These are phyloP conservation scores for Plectrocnemia conspersa DNA, from an alignment of 1,140 invertebrate genomes.

Conservation along the genomic window DNA sequence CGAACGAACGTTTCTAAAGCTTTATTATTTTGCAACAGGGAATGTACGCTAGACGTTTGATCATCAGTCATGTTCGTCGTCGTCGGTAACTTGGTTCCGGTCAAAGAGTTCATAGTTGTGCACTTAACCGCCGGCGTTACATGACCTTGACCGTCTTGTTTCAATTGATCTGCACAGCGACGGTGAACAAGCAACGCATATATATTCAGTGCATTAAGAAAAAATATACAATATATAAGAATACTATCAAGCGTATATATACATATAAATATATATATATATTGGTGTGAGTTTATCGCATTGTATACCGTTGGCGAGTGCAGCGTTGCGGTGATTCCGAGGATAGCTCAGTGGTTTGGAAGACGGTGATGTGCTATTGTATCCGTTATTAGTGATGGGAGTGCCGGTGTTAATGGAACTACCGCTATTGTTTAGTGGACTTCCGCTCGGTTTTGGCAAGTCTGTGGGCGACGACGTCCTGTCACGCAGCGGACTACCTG, in stretches of 20 bases:
- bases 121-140: constrained; percentile 5
- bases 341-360: constrained; percentile 22
- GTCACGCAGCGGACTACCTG: constrained; percentile 35
- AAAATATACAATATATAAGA: neutral
- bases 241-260: neutral
- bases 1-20: constrained; percentile 57
- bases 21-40: constrained; percentile 50
- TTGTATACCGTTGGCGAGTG: constrained; percentile 26
- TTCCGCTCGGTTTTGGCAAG: constrained; percentile 9
- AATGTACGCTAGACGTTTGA: constrained; percentile 43
- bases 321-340: constrained; percentile 21
- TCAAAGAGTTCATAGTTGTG: constrained; percentile 6
- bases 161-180: constrained; percentile 22
- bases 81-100: constrained; percentile 15
- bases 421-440: constrained; percentile 17
- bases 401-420: neutral
- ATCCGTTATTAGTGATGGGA: constrained; percentile 22
- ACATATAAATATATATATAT: neutral
- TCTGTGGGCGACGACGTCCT: constrained; percentile 24
- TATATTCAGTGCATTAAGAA: neutral
- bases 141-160: constrained; percentile 18
- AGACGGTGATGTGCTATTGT: constrained; percentile 15
- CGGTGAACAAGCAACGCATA: constrained; percentile 1
- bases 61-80: constrained; percentile 49
- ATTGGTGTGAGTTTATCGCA: neutral